Conservation (phyloP, 2,888 invertebrate genomes). For the Hirtodrosophila cameraria region DNA sequence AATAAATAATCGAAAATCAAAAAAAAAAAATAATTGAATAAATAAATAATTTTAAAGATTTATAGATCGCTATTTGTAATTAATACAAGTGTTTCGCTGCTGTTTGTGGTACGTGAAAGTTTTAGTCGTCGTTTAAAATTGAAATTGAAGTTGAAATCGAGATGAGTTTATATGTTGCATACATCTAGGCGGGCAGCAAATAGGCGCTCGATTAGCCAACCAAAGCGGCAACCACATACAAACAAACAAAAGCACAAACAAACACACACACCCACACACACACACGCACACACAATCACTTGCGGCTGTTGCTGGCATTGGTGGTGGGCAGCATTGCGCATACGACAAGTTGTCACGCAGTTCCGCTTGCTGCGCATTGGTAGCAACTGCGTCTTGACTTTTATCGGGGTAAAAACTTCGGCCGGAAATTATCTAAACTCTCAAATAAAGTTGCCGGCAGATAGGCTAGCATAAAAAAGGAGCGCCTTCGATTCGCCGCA, state of each 20-base stretch:
- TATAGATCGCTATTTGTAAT: constrained; percentile 43
- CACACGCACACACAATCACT: constrained; percentile 13
- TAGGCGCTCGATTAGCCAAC: constrained; percentile 72
- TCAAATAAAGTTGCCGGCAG: constrained; percentile 27
- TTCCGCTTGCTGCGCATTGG: constrained; percentile 67
- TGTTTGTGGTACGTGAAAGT: constrained; percentile 70
- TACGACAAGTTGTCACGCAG: constrained; percentile 64
- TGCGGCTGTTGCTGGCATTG: constrained; percentile 72
- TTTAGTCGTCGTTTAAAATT: constrained; percentile 37
- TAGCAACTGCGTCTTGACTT: constrained; percentile 56
- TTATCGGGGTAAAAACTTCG: constrained; percentile 70
- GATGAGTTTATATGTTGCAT: constrained; percentile 42
- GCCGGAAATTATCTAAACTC: constrained; percentile 68
- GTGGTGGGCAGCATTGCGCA: constrained; percentile 66
- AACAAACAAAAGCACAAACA: constrained; percentile 22
- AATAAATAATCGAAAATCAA: constrained; percentile 3
- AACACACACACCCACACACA: constrained; percentile 25
- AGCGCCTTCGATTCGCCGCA: constrained; percentile 74
- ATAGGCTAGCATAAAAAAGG: constrained; percentile 15
- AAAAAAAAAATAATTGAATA: constrained; percentile 14
- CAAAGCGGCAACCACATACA: constrained; percentile 51
- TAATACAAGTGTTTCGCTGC: constrained; percentile 54
- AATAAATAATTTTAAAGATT: constrained; percentile 17
- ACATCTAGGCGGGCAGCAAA: constrained; percentile 32
- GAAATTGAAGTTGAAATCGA: constrained; percentile 14